Percentiles rank a stretch among this genome's conserved stretches.
Conservation (phyloP, 1,140 invertebrate species). For the Eubasilissa regina region DNA sequence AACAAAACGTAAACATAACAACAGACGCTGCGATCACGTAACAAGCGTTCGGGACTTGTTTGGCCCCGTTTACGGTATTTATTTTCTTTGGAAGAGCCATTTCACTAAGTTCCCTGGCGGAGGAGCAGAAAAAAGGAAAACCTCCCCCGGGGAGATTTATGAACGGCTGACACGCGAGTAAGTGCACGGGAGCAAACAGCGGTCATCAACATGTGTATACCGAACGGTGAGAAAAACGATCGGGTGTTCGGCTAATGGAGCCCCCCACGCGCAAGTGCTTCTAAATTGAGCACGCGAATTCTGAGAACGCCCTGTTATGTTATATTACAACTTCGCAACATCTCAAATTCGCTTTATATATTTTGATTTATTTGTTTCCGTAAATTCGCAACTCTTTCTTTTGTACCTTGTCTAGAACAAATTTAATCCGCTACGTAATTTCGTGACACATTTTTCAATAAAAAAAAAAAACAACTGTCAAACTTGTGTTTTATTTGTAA, state of each 20-base stretch:
- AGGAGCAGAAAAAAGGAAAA: constrained; percentile 32
- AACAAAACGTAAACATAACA: constrained; percentile 37
- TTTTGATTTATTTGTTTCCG: no score
- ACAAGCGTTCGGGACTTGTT: constrained; percentile 27
- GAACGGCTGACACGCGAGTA: constrained; percentile 43
- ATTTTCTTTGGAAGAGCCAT: constrained; percentile 41
- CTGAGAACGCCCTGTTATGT: background rate
- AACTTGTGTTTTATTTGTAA: no score
- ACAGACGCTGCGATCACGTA: constrained; percentile 26
- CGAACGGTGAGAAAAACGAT: constrained; percentile 19
- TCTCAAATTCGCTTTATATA: no score
- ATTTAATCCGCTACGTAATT: no score
- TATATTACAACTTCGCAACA: no score
- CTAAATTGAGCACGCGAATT: constrained; percentile 9
- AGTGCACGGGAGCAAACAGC: constrained; percentile 30
- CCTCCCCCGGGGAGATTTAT: constrained; percentile 45
- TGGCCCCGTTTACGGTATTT: constrained; percentile 25
- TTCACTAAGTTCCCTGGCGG: constrained; percentile 24
- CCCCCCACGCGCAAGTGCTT: background rate
- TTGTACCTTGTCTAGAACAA: no score
- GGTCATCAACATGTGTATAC: constrained; percentile 35
- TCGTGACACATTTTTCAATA: no score
- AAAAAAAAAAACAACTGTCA: no score
- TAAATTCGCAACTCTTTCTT: no score
- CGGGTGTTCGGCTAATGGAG: constrained; percentile 30